Evolutionary conservation across 1,140 invertebrate species (phyloP).

Genomic region (Brachionus asplanchnoidis): DNA sequence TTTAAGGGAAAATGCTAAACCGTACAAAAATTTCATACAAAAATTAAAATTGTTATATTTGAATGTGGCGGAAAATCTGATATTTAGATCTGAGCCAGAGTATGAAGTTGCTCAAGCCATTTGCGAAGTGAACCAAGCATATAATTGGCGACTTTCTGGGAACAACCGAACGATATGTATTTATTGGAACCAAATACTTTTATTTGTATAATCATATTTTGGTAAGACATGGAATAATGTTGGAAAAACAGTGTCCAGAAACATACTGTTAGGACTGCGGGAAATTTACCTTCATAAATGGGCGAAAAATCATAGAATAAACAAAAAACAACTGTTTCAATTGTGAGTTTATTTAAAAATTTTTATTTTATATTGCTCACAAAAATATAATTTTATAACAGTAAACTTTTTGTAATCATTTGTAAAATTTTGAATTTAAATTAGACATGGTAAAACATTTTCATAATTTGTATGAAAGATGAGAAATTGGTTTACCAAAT

Average conservation of each 20-base stretch:
- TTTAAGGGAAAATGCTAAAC: not conserved
- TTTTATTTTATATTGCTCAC: no score
- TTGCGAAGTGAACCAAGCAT: not conserved
- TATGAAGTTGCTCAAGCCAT: not conserved
- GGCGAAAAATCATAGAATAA: not conserved
- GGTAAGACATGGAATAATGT: constrained; percentile 63
- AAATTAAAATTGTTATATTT: not conserved
- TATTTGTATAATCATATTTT: constrained; percentile 41
- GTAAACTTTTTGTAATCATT: no score
- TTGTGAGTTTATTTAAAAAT: not conserved
- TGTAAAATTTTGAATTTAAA: no score
- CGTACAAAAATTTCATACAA: not conserved
- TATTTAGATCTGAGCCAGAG: not conserved
- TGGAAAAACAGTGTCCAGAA: constrained; percentile 57
- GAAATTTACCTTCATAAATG: not conserved
- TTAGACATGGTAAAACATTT: no score
- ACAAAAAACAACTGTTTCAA: not conserved
- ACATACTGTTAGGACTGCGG: constrained; percentile 51
- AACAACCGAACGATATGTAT: constrained; percentile 28
- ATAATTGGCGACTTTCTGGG: constrained; percentile 4
- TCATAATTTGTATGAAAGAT: no score
- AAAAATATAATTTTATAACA: no score
- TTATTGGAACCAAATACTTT: constrained; percentile 19
- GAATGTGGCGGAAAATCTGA: not conserved
- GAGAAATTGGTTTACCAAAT: no score